These are phyloP conservation scores for Epinotia ramella DNA, from an alignment of 2,888 invertebrate genomes.

Conservation along the genomic window DNA sequence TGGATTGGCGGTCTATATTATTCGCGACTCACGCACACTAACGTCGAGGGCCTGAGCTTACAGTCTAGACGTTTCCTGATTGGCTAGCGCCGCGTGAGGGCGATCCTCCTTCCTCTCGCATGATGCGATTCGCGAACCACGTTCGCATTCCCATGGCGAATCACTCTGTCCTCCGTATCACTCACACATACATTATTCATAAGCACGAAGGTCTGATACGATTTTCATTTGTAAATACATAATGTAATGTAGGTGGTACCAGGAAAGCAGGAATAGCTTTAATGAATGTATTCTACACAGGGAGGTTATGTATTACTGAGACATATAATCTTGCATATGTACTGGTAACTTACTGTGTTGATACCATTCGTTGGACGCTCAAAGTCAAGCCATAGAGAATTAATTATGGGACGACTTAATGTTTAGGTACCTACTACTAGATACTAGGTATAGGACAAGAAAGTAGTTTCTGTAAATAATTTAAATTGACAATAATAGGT, in stretches of 20 bases:
- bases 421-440: too few relatives aligned
- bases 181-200: constrained; percentile 49
- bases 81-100: constrained; percentile 78
- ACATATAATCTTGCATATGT: not conserved
- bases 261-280: constrained; percentile 58
- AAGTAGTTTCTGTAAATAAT: too few relatives aligned
- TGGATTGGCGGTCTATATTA: constrained; percentile 65
- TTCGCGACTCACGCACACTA: constrained; percentile 72
- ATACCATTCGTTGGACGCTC: not conserved
- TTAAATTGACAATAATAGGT: too few relatives aligned
- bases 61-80: constrained; percentile 69
- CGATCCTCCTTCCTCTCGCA: constrained; percentile 83
- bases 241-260: constrained; percentile 48
- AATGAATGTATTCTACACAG: not conserved
- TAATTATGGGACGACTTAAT: too few relatives aligned
- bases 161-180: constrained; percentile 65
- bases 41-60: constrained; percentile 58
- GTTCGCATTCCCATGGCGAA: constrained; percentile 65
- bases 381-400: not conserved
- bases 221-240: not conserved
- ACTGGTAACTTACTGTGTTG: not conserved
- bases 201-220: constrained; percentile 15
- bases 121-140: constrained; percentile 80
- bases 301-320: not conserved
- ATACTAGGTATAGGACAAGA: too few relatives aligned